phyloP scores from a whole-genome alignment of 2,113 vertebrate genomes.

The Nyctereutes procyonoides region DNA sequence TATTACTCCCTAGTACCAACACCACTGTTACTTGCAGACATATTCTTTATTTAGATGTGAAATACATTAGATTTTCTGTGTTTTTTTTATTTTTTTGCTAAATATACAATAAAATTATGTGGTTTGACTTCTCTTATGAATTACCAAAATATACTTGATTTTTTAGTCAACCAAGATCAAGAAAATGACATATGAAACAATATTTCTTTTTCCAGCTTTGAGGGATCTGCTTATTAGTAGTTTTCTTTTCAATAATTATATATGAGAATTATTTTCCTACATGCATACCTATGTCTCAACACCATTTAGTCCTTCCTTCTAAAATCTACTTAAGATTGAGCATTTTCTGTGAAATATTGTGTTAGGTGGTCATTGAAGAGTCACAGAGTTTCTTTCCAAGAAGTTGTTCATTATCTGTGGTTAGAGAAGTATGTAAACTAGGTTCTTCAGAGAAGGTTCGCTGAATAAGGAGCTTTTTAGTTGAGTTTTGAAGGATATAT shows the following conservation, averaged over 20 bases:
- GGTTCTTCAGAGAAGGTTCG: background rate
- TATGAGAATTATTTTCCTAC: background rate
- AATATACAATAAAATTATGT: background rate
- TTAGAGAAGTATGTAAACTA: background rate
- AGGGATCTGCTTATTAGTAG: background rate
- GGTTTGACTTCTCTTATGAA: background rate
- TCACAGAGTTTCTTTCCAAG: background rate
- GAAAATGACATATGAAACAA: background rate
- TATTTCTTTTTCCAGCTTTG: background rate
- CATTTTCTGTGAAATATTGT: background rate
- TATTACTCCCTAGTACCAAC: background rate
- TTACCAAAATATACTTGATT: background rate
- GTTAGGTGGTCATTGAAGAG: background rate
- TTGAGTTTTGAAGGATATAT: background rate
- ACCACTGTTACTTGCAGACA: background rate
- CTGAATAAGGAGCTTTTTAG: background rate
- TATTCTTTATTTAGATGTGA: background rate
- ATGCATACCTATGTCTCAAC: background rate
- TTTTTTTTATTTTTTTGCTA: background rate
- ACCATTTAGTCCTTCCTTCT: background rate
- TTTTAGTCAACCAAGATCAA: background rate
- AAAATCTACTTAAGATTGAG: background rate
- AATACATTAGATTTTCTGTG: background rate
- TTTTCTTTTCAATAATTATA: background rate
- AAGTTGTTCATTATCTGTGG: background rate